phyloP scores from a whole-genome alignment of 2,797 vertebrate genomes.

The Monodelphis domestica region DNA sequence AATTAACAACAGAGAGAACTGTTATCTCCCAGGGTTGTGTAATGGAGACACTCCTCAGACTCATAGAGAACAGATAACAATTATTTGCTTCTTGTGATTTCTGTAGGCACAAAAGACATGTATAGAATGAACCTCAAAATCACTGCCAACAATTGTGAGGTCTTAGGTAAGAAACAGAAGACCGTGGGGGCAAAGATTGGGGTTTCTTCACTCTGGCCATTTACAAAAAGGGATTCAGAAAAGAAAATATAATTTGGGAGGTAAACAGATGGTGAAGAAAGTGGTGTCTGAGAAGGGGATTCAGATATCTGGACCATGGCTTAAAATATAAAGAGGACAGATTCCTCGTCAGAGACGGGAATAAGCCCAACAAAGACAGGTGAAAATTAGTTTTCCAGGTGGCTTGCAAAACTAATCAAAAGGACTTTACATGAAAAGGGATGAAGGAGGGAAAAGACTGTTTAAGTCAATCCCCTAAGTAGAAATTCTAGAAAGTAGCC shows the following conservation, averaged over 20 bases:
- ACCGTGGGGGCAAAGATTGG: not conserved
- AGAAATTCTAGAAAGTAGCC: not conserved
- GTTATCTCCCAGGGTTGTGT: not conserved
- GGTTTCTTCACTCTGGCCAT: not conserved
- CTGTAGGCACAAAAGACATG: not conserved
- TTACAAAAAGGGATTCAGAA: not conserved
- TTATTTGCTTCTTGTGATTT: not conserved
- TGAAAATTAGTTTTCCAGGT: not conserved
- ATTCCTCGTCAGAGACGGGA: not conserved
- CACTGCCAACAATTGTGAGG: not conserved
- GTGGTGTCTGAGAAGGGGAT: not conserved
- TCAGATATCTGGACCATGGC: too few relatives aligned
- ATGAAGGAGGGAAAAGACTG: not conserved
- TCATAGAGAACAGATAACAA: not conserved
- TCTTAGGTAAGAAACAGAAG: not conserved
- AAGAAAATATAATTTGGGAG: not conserved
- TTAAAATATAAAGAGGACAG: not conserved
- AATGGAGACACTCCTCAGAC: not conserved
- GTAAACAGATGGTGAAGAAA: not conserved
- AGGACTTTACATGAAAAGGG: not conserved
- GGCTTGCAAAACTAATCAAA: not conserved
- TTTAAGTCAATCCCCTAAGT: not conserved
- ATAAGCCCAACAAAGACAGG: not conserved
- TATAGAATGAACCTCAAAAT: not conserved
- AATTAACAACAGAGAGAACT: not conserved